These are phyloP conservation scores for Anthrax anthrax DNA, from an alignment of 2,888 invertebrate species.

Conservation along the genomic window DNA sequence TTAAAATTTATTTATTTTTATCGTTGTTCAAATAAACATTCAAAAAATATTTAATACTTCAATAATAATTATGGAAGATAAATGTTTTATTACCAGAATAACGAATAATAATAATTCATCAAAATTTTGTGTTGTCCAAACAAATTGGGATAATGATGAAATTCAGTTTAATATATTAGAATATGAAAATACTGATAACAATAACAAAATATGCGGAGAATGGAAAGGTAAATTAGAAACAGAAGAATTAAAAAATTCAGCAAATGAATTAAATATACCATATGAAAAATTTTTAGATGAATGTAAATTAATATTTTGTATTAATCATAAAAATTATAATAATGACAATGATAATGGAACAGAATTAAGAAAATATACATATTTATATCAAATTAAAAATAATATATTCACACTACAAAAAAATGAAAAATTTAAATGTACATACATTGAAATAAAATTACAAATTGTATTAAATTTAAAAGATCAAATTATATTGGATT, in stretches of 20 bases:
- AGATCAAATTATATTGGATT: neutral
- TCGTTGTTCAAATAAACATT: too few species aligned
- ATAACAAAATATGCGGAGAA: neutral
- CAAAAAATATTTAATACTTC: too few species aligned
- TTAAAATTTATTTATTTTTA: too few species aligned
- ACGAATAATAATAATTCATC: neutral
- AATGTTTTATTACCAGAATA: neutral
- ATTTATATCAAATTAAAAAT: conserved; percentile 16
- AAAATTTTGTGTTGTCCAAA: neutral
- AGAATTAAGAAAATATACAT: too few species aligned
- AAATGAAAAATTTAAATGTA: conserved; percentile 18
- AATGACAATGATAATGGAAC: neutral
- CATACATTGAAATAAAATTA: conserved; percentile 18
- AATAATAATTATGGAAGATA: too few species aligned
- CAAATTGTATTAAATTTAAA: neutral
- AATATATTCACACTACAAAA: conserved; percentile 17
- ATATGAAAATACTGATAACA: neutral
- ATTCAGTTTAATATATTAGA: conserved; percentile 1
- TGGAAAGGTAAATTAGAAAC: conserved; percentile 13
- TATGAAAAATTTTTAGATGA: conserved; percentile 18
- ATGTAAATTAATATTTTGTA: conserved; percentile 18
- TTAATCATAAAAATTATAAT: neutral
- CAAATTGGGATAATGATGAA: neutral
- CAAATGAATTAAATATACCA: conserved; percentile 20
- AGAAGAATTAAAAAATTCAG: conserved; percentile 17